Conservation (phyloP, 2,113 vertebrate species). For the Arenaria interpres region DNA sequence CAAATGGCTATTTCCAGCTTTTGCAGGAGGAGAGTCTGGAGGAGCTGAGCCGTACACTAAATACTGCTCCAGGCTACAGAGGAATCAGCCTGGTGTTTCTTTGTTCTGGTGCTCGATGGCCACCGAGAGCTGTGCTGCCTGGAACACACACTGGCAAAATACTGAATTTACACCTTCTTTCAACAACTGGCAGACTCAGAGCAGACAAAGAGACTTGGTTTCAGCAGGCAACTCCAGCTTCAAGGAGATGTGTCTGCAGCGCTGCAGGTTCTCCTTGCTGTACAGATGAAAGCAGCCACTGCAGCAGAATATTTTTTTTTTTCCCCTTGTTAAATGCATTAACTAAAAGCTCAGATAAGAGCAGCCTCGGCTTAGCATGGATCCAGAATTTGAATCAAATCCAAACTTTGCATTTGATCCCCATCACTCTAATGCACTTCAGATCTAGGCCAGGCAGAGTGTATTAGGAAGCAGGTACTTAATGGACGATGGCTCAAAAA, state of each 20-base stretch:
- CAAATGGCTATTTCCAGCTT: neutral
- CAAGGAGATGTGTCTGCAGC: neutral
- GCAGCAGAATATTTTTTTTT: neutral
- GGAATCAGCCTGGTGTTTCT: neutral
- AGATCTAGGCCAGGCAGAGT: neutral
- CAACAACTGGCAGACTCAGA: neutral
- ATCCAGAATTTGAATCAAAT: neutral
- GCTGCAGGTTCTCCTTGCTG: neutral
- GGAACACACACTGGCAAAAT: neutral
- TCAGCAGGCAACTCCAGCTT: neutral
- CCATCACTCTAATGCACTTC: neutral
- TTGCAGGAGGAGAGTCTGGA: neutral
- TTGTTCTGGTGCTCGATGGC: neutral
- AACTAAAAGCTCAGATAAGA: neutral
- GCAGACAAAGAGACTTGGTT: neutral
- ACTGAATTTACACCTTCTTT: neutral
- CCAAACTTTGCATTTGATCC: neutral
- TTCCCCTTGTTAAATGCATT: neutral
- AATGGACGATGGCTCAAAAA: neutral
- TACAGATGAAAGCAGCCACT: neutral
- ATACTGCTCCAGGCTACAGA: neutral
- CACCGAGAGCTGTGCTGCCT: no score
- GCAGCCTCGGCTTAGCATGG: neutral
- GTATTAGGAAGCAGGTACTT: neutral
- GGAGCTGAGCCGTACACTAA: neutral